Base-by-base conservation (phyloP, 1,140 invertebrate species). In the Leptonema lineaticorne region DNA sequence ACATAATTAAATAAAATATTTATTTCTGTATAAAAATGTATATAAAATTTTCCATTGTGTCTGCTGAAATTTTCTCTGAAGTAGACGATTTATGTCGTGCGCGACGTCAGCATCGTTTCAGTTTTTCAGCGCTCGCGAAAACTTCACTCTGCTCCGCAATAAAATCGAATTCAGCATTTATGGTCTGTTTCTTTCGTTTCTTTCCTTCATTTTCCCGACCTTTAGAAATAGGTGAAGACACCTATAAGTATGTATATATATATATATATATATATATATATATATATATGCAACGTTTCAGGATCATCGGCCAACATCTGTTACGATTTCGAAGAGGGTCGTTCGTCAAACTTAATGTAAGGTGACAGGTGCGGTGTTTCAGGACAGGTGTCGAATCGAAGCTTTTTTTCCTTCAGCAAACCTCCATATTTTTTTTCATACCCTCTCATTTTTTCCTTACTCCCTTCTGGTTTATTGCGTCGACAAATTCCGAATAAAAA, bases 291-390 rank as follows among this genome's bases (percentile, higher is more conserved):
- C 22, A 9, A 11, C 18, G 18, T 20, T n/a, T 20, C 48, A 18
- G 37, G 37, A 41, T 41, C 24, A 28, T 30, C 28, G 28, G 24
- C 56, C 11, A 58, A 58, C 56, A 27, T 58, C 56, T 58, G 56
- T 27, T 58, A n/a, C 14, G 56, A 26, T 11, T 41, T 11, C 37
- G 30, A 45, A 37, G 29, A 26, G 24, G 45, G 62, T 50, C 62
- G 62, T 64, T 33, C 62, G 62, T 64, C 62, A 64, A 64, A 64
- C 62, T 46, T 46, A 64, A 64, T 64, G 62, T 64, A 46, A 46
- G 41, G 62, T 45, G 58, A 62, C 58, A 62, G 58, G 58, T 62
- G 58, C 29, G 16, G 37, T 41, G 37, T n/a, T n/a, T 30, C 2
- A 62, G 62, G 62, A 64, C 62, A 64, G 62, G 62, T 64, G 62